Percentiles rank a stretch among this genome's conserved stretches.
Evolutionary conservation across 1,140 invertebrate genomes (phyloP).

Genomic region (Drosophila teissieri): DNA sequence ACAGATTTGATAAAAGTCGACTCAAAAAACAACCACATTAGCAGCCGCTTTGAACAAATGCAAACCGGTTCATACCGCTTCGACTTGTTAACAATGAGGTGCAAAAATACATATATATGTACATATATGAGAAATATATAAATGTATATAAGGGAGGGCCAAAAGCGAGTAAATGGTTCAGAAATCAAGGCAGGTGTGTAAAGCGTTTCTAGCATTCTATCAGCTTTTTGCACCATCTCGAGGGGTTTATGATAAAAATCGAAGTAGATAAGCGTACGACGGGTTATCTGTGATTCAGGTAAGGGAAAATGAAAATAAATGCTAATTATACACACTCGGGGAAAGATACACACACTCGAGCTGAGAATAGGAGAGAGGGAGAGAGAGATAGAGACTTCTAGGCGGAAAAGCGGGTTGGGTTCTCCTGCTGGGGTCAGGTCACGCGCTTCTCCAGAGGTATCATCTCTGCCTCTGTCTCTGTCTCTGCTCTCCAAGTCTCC

Average conservation of each 20-base stretch:
- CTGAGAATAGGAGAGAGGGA: conserved; percentile 4
- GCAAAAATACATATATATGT: conserved; percentile 17
- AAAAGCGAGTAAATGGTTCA: conserved; percentile 14
- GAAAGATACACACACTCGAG: conserved; percentile 20
- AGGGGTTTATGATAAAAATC: conserved; percentile 14
- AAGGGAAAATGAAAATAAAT: conserved; percentile 2
- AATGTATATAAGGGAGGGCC: conserved; percentile 11
- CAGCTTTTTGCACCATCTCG: conserved; percentile 21
- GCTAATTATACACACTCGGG: conserved; percentile 41
- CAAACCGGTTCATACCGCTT: conserved; percentile 41
- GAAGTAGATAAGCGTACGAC: neutral
- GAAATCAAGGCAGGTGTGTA: conserved; percentile 18
- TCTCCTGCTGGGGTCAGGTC: conserved; percentile 36
- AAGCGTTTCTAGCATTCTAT: conserved; percentile 13
- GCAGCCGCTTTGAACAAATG: conserved; percentile 35
- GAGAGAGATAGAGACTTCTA: neutral
- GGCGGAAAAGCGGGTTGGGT: conserved; percentile 25
- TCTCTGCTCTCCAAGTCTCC: conserved; percentile 35
- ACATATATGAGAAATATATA: neutral
- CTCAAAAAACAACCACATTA: conserved; percentile 10
- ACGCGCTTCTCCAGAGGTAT: conserved; percentile 41
- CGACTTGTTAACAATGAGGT: conserved; percentile 46
- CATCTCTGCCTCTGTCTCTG: conserved; percentile 7
- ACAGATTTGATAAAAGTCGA: conserved; percentile 16
- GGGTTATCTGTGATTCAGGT: neutral